Conservation (phyloP, 2,113 vertebrate species). For the Arenaria interpres region DNA sequence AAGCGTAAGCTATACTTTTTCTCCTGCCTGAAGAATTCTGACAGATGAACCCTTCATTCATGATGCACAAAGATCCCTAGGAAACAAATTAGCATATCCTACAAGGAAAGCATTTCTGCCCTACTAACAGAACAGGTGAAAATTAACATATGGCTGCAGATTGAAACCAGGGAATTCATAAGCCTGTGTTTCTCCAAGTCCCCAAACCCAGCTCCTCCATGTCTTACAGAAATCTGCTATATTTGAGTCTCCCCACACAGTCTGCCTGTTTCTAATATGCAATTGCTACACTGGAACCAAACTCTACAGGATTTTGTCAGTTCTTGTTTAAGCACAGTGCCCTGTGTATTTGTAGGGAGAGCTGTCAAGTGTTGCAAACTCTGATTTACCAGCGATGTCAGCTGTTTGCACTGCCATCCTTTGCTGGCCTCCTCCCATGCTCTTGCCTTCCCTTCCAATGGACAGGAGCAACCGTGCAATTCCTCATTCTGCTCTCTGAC, state of each 20-base stretch:
- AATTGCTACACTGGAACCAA: background rate
- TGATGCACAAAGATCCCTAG: background rate
- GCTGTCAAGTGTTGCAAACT: background rate
- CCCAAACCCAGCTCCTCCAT: background rate
- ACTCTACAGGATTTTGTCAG: background rate
- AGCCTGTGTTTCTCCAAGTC: background rate
- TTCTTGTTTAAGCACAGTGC: background rate
- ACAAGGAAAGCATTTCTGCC: background rate
- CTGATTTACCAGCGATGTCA: background rate
- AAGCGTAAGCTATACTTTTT: background rate
- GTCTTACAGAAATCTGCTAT: background rate
- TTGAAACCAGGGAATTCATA: background rate
- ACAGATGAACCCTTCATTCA: background rate
- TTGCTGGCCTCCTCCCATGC: background rate
- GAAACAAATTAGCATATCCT: background rate
- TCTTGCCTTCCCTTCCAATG: background rate
- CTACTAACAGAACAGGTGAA: background rate
- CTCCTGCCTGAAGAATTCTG: background rate
- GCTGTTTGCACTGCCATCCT: background rate
- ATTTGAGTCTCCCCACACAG: background rate
- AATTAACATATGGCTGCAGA: background rate
- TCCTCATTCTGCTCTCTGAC: background rate
- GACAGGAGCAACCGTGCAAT: background rate
- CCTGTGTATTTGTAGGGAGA: background rate
- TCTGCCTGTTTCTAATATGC: background rate